Percentiles rank a stretch among this genome's conserved stretches.
These are phyloP conservation scores for Pedicia rivosa DNA, from an alignment of 2,888 invertebrate genomes.

Conservation along the genomic window DNA sequence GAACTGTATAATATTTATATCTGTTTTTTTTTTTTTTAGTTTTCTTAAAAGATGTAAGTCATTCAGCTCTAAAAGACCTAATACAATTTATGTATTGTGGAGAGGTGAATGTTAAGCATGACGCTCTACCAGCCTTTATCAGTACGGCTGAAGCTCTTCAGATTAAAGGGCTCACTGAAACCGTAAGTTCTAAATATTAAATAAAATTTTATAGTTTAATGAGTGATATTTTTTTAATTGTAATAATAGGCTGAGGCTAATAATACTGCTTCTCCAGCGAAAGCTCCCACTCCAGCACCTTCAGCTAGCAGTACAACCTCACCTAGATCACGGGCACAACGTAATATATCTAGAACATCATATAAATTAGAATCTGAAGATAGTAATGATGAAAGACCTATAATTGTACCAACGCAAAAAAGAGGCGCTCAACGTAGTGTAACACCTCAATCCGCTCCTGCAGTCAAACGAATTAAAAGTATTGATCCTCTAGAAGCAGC, in stretches of 20 bases:
- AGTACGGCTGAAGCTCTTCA: slow-evolving; percentile 56
- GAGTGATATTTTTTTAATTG: slow-evolving; percentile 33
- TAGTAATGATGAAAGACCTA: slow-evolving; percentile 42
- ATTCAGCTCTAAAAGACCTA: slow-evolving; percentile 49
- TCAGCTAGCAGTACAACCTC: slow-evolving; percentile 12
- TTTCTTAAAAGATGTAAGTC: slow-evolving; percentile 54
- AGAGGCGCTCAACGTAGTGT: slow-evolving; percentile 25
- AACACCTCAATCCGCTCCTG: slow-evolving; percentile 17
- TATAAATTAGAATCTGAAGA: slow-evolving; percentile 49
- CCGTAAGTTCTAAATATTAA: slow-evolving; percentile 35
- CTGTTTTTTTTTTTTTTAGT: slow-evolving; percentile 31
- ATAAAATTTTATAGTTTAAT: background rate
- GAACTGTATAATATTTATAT: background rate
- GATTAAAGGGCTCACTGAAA: slow-evolving; percentile 48
- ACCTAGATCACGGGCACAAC: slow-evolving; percentile 22
- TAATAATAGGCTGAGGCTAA: slow-evolving; percentile 47
- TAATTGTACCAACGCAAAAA: slow-evolving; percentile 31
- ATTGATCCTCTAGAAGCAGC: slow-evolving; percentile 42
- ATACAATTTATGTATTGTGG: slow-evolving; percentile 59
- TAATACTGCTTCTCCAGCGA: slow-evolving; percentile 41
- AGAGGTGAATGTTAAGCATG: slow-evolving; percentile 55
- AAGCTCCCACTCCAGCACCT: slow-evolving; percentile 41
- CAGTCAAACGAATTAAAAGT: slow-evolving; percentile 27
- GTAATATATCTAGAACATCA: slow-evolving; percentile 20
- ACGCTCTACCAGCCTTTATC: slow-evolving; percentile 52